Percentiles rank a stretch among this genome's conserved stretches.
These are phyloP conservation scores for Molossus alvarezi DNA, from an alignment of 2,797 vertebrate genomes.

Conservation along the genomic window DNA sequence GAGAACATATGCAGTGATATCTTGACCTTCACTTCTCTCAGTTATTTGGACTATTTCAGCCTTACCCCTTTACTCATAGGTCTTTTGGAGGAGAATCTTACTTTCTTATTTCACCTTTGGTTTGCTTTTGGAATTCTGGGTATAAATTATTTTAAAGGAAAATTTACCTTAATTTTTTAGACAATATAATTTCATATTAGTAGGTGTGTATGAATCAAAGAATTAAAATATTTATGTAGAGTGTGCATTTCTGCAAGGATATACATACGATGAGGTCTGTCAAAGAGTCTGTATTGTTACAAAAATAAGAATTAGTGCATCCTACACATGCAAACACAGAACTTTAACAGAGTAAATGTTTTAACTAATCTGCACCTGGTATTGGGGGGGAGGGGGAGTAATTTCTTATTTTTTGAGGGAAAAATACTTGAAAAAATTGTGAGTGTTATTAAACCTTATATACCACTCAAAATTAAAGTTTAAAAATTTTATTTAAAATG, in stretches of 20 bases:
- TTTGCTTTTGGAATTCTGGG: conserved; percentile 57
- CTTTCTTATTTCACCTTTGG: conserved; percentile 27
- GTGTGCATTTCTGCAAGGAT: conserved; percentile 18
- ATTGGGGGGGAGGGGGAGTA: neutral
- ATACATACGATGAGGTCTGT: neutral
- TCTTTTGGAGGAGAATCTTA: neutral
- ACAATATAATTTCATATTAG: conserved; percentile 46
- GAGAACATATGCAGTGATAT: neutral
- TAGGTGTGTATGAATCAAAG: conserved; percentile 12
- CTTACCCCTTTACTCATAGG: neutral
- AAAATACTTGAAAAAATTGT: conserved; percentile 66
- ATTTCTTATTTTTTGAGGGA: conserved; percentile 49
- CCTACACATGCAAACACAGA: neutral
- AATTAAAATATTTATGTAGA: conserved; percentile 30
- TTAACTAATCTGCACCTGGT: neutral
- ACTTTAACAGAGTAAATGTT: neutral
- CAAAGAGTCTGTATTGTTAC: neutral
- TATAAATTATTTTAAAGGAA: conserved; percentile 43
- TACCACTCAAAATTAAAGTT: conserved; percentile 8
- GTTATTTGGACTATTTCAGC: neutral
- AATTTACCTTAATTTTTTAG: conserved; percentile 62
- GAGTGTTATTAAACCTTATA: neutral
- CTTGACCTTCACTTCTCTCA: neutral
- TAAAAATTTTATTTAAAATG: conserved; percentile 10
- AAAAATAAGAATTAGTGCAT: conserved; percentile 20